Evolutionary conservation across 1,140 invertebrate species (phyloP).

Genomic region (Vollenhovia emeryi): DNA sequence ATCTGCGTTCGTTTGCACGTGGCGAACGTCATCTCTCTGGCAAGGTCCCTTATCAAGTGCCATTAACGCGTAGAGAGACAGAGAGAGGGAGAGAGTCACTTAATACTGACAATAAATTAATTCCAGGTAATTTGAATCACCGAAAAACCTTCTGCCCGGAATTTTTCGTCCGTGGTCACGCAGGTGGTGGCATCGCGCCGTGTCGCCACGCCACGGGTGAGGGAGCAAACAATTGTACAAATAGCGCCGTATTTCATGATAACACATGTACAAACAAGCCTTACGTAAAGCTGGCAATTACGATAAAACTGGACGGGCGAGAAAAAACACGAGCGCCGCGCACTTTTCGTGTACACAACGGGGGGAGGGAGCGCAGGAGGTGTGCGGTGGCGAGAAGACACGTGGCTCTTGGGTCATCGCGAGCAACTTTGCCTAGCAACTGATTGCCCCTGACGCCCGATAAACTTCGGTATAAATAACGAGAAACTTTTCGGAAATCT

Average conservation of each 20-base stretch:
- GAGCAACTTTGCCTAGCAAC: constrained; percentile 16
- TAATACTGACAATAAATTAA: constrained; percentile 64
- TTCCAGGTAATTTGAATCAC: constrained; percentile 54
- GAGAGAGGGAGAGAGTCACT: no score
- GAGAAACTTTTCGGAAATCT: background rate
- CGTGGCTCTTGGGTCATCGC: constrained; percentile 67
- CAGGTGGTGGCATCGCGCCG: constrained; percentile 66
- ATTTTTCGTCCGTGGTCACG: constrained; percentile 80
- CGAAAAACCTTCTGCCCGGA: constrained; percentile 69
- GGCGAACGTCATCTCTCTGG: background rate
- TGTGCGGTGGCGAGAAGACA: constrained; percentile 45
- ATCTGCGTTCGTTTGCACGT: background rate
- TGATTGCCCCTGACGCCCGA: constrained; percentile 11
- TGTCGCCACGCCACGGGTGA: constrained; percentile 51
- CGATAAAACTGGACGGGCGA: constrained; percentile 82
- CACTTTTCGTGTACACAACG: constrained; percentile 61
- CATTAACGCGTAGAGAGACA: no score
- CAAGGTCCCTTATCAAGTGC: background rate
- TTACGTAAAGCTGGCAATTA: constrained; percentile 83
- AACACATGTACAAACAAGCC: constrained; percentile 84
- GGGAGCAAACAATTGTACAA: constrained; percentile 84
- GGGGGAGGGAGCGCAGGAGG: background rate
- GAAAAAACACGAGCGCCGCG: constrained; percentile 68
- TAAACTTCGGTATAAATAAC: background rate
- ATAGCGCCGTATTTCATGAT: constrained; percentile 83